These are phyloP conservation scores for Seriola dumerili DNA, from an alignment of 2,113 vertebrate species.

Conservation along the genomic window DNA sequence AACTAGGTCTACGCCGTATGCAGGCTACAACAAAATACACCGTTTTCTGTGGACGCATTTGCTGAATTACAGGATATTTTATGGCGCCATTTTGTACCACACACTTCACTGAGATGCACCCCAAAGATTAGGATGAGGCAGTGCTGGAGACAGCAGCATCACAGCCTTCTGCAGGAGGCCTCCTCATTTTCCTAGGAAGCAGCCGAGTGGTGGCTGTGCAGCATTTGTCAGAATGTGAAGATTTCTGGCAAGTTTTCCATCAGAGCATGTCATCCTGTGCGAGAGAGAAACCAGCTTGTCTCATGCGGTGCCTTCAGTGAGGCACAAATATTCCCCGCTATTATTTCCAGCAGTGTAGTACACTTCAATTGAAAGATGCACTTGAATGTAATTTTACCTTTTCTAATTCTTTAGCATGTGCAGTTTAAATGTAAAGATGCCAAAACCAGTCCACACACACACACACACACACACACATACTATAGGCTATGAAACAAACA, in stretches of 20 bases:
- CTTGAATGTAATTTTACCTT: not conserved
- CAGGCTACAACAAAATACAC: slow-evolving; percentile 1
- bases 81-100: not conserved
- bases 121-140: slow-evolving; percentile 39
- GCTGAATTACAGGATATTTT: slow-evolving; percentile 14
- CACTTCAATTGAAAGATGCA: not conserved
- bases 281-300: slow-evolving; percentile 36
- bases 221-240: slow-evolving; percentile 59
- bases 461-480: slow-evolving; percentile 19
- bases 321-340: slow-evolving; percentile 13
- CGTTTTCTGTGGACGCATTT: slow-evolving; percentile 5
- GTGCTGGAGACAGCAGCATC: slow-evolving; percentile 26
- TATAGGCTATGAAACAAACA: slow-evolving; percentile 55
- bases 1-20: not conserved
- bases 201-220: slow-evolving; percentile 26
- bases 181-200: slow-evolving; percentile 35
- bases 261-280: slow-evolving; percentile 44
- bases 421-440: not conserved
- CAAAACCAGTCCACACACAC: slow-evolving; percentile 9
- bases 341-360: slow-evolving; percentile 25
- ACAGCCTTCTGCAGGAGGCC: slow-evolving; percentile 13
- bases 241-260: slow-evolving; percentile 56
- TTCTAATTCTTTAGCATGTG: not conserved
- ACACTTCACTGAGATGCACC: slow-evolving; percentile 33
- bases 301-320: slow-evolving; percentile 19